Percentiles rank a stretch among this genome's conserved stretches.
These are phyloP conservation scores for Lottia scabra DNA, from an alignment of 2,888 invertebrate species.

Conservation along the genomic window DNA sequence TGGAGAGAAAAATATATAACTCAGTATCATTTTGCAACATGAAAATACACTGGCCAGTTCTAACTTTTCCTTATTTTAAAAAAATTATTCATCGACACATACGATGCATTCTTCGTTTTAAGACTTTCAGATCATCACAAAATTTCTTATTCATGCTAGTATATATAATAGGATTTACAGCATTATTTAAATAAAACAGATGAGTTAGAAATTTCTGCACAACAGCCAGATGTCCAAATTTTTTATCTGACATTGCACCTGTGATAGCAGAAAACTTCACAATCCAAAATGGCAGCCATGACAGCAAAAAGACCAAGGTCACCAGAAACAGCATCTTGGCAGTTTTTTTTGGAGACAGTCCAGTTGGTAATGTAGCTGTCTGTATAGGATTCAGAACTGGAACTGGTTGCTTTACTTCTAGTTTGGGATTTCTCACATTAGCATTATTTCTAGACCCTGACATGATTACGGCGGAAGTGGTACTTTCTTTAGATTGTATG, in stretches of 20 bases:
- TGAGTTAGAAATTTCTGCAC: conserved; percentile 28
- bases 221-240: conserved; percentile 16
- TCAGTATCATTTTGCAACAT: no score
- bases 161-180: conserved; percentile 40
- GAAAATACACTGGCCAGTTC: no score
- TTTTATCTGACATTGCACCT: conserved; percentile 9
- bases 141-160: conserved; percentile 35
- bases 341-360: conserved; percentile 29
- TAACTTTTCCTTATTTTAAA: no score
- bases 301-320: conserved; percentile 36
- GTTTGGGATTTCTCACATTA: no score
- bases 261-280: conserved; percentile 20
- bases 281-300: conserved; percentile 40
- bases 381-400: background rate
- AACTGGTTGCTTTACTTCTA: background rate
- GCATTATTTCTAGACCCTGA: no score
- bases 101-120: conserved; percentile 13
- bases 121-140: conserved; percentile 27
- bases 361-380: background rate
- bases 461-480: no score
- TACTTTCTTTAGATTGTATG: no score
- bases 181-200: conserved; percentile 40
- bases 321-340: conserved; percentile 43
- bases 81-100: no score
- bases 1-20: no score